Evolutionary conservation across 2,888 invertebrate genomes (phyloP).

Genomic region (Eupithecia subfuscata): DNA sequence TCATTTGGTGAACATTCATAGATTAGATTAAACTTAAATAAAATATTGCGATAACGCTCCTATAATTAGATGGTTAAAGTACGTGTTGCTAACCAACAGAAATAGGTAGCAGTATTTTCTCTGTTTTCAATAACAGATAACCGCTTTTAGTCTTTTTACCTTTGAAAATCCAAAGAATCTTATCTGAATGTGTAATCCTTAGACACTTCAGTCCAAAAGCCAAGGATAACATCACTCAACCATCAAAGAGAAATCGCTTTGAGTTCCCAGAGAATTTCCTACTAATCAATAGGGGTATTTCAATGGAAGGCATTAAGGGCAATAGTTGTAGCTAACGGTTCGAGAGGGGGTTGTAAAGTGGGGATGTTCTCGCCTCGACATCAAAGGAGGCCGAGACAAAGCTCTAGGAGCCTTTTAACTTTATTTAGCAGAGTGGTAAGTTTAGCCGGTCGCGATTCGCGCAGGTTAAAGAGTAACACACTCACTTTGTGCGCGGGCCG

Average conservation of each 20-base stretch:
- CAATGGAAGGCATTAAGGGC: conserved; percentile 81
- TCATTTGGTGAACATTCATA: conserved; percentile 59
- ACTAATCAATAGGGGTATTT: conserved; percentile 76
- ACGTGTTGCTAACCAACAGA: conserved; percentile 14
- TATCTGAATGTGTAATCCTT: conserved; percentile 24
- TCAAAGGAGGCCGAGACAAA: conserved; percentile 83
- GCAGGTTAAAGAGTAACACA: conserved; percentile 84
- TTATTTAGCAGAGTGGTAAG: conserved; percentile 85
- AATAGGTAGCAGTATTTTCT: background rate
- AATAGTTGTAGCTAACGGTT: conserved; percentile 81
- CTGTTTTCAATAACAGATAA: conserved; percentile 9
- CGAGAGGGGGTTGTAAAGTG: conserved; percentile 51
- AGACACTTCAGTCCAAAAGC: conserved; percentile 39
- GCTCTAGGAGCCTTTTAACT: conserved; percentile 83
- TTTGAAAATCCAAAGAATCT: conserved; percentile 19
- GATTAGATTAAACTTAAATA: conserved; percentile 62
- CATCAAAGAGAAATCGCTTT: conserved; percentile 61
- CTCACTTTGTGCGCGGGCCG: conserved; percentile 76
- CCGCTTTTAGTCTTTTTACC: conserved; percentile 8
- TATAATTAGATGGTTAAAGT: conserved; percentile 45
- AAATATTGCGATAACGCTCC: conserved; percentile 55
- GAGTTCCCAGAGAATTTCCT: conserved; percentile 76
- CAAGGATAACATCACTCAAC: conserved; percentile 44
- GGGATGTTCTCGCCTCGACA: conserved; percentile 69
- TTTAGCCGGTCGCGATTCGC: conserved; percentile 84